Evolutionary conservation across 2,113 vertebrate genomes (phyloP).

Genomic region (Poeciliopsis retropinna): DNA sequence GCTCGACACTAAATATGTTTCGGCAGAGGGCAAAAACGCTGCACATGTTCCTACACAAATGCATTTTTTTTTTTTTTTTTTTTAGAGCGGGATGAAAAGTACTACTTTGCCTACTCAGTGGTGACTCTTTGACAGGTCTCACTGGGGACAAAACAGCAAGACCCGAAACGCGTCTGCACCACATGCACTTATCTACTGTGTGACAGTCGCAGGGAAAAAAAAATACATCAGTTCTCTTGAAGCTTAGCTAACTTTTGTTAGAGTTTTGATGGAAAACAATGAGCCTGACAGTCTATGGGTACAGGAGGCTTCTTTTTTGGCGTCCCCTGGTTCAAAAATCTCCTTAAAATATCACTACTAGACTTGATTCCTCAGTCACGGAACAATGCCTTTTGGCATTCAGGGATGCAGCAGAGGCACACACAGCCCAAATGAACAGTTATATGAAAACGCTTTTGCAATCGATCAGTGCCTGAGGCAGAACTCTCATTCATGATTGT

Average conservation of each 20-base stretch:
- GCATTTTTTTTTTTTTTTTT: slow-evolving; percentile 74
- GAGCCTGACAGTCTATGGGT: slow-evolving; percentile 37
- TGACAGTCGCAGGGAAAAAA: slow-evolving; percentile 29
- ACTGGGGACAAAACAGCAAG: slow-evolving; percentile 50
- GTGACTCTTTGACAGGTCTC: slow-evolving; percentile 60
- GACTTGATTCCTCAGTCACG: slow-evolving; percentile 65
- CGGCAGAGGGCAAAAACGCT: slow-evolving; percentile 56
- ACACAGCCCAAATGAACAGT: slow-evolving; percentile 67
- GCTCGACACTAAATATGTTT: slow-evolving; percentile 57
- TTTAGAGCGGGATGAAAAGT: slow-evolving; percentile 50
- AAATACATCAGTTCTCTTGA: slow-evolving; percentile 26
- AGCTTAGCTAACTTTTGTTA: slow-evolving; percentile 39
- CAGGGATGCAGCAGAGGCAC: slow-evolving; percentile 56
- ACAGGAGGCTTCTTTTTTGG: slow-evolving; percentile 38
- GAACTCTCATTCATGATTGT: slow-evolving; percentile 73
- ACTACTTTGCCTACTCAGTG: slow-evolving; percentile 56
- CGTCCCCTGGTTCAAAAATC: slow-evolving; percentile 40
- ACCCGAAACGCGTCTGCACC: slow-evolving; percentile 40
- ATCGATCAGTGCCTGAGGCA: slow-evolving; percentile 76
- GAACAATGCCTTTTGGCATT: slow-evolving; percentile 65
- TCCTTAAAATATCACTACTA: slow-evolving; percentile 65
- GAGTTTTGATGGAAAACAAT: slow-evolving; percentile 68
- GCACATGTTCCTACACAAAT: slow-evolving; percentile 70
- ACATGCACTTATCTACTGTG: slow-evolving; percentile 21
- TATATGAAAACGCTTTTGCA: slow-evolving; percentile 72